Evolutionary conservation across 2,113 vertebrate genomes (phyloP), one percentile per base, ranked within the genome.

Genomic region (Speoplatyrhinus poulsoni): DNA sequence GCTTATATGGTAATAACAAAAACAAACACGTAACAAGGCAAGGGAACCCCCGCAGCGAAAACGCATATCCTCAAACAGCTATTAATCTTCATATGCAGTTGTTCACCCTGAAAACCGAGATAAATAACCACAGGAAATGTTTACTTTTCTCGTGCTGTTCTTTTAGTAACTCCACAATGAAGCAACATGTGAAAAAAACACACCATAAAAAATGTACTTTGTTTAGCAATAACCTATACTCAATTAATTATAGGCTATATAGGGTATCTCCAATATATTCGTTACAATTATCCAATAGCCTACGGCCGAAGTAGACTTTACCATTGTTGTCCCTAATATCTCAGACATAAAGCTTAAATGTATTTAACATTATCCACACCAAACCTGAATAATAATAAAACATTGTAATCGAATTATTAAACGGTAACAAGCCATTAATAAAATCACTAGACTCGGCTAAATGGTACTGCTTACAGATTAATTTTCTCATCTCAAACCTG

Each of bases 121-220:
- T 92, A 91, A 92, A 88, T 87, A 91, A 81, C 85, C 81, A 61
- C 83, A 85, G 90, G 88, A 92, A 88, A 89, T 90, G 89, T 92
- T 90, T 85, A 89, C 88, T 93, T 90, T 90, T 82, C 82, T 84
- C 53, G 69, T 76, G 75, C 82, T 84, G 64, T 61, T 85, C 72
- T 79, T 90, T 78, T 84, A 85, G 79, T 74, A 81, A 60, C 74
- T 72, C 56, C 12, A 71, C 78, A 82, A 80, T 73, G 66, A 67
- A 76, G 65, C 77, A 67, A 60, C 64, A 26, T 59, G 60, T n/a
- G 49, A 46, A 79, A 74, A 26, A 75, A 48, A 50, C 69, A 59
- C 26, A 49, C 53, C 4, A 56, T 4, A 50, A 66, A 54, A 48
- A 10, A 62, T 50, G 8, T 5, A 67, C 56, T 72, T 73, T 71